Base-by-base conservation (phyloP, 1,140 invertebrate species). In the Micrasema longulum region DNA sequence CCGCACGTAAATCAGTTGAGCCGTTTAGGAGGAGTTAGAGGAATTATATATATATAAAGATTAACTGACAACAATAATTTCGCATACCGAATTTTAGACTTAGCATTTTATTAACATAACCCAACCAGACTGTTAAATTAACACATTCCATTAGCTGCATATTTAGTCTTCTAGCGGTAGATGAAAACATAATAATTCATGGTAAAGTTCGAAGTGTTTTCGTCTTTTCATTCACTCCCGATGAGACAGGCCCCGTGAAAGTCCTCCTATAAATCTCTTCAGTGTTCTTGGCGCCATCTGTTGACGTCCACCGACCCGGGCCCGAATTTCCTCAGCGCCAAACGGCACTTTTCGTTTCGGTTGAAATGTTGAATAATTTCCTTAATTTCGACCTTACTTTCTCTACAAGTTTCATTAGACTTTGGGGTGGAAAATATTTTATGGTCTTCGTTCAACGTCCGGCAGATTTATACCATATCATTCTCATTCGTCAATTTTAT, bases 171-270 rank as follows among this genome's bases (percentile, higher is more conserved):
- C 3, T 2, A 7, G 26, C 7, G 26, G 26, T 31, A 7, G 26
- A 31, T 31, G 26, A 31, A 47, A n/a, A 47, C 23, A n/a, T 52
- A 1, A 9, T 52, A 12, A 12, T 20, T 52, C 50, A 20, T 52
- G 50, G 10, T 11, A 47, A 47, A 47, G 43, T 47, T n/a, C 4
- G 43, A 47, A 16, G 16, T 16, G 43, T 47, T 47, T 47, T 16
- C 43, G n/a, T 47, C 43, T 55, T 31, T 55, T 55, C 26, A 55
- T 55, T 55, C 26, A 31, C 52, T 23, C 52, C 36, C 12, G 35
- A 41, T 38, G 55, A 11, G 35, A 43, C 14, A 14, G 14, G 35
- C 11, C 10, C 23, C 12, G 22, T 12, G 18, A 22, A 22, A 53
- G 20, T 11, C 2, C 11, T 14, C 7, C 55, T 12, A 53, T 53